phyloP scores from a whole-genome alignment of 2,797 vertebrate species.

The Enteromius viviparus region DNA sequence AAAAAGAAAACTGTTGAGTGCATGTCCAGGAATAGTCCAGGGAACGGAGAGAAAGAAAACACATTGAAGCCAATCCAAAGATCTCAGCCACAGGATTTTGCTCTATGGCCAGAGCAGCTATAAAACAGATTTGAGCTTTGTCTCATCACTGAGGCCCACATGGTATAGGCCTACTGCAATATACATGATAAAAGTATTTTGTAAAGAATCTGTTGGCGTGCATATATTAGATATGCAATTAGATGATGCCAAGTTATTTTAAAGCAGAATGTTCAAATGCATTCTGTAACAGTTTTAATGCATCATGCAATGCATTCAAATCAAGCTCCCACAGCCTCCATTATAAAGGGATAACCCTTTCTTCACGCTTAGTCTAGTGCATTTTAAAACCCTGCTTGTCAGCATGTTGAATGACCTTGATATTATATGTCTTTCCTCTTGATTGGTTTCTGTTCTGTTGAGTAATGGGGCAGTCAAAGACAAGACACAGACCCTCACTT shows the following conservation, averaged over 20 bases:
- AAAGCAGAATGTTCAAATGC: neutral
- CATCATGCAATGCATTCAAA: neutral
- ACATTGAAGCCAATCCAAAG: neutral
- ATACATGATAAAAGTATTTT: neutral
- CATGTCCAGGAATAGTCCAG: constrained; percentile 14
- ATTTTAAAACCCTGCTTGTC: constrained; percentile 29
- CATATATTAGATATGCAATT: too few species aligned
- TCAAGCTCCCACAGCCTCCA: neutral
- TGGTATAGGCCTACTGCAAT: constrained; percentile 11
- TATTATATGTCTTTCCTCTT: neutral
- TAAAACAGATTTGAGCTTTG: constrained; percentile 23
- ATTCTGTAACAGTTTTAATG: neutral
- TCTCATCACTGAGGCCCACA: constrained; percentile 4
- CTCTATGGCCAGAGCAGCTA: constrained; percentile 14
- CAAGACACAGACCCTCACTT: constrained; percentile 55
- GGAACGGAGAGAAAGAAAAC: constrained; percentile 16
- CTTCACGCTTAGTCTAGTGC: neutral
- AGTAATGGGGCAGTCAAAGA: constrained; percentile 47
- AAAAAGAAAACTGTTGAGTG: constrained; percentile 13
- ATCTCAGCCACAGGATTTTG: constrained; percentile 29
- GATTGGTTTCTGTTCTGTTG: constrained; percentile 41
- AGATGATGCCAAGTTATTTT: neutral
- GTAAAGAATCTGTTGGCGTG: too few species aligned
- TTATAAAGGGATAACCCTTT: neutral
- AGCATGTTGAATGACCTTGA: constrained; percentile 20